Percentiles rank a stretch among this genome's conserved stretches.
Conservation (phyloP, 2,888 invertebrate species). For the Adela reaumurella region DNA sequence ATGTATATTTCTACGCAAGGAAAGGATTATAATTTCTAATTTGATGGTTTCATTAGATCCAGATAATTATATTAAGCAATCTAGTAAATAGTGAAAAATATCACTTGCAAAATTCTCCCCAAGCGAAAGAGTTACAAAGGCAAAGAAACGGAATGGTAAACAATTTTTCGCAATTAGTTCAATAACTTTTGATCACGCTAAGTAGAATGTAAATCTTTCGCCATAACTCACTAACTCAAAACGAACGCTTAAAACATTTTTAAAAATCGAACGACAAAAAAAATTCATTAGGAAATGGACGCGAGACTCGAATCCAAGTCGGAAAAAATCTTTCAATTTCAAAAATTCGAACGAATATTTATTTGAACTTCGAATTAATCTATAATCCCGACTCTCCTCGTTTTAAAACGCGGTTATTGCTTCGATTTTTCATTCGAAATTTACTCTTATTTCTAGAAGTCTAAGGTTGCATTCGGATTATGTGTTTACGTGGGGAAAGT, state of each 20-base stretch:
- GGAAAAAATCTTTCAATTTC: conserved; percentile 40
- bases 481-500: conserved; percentile 19
- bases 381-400: conserved; percentile 37
- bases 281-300: conserved; percentile 30
- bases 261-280: not conserved
- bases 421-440: conserved; percentile 15
- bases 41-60: too few species aligned
- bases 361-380: conserved; percentile 50
- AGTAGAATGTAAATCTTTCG: not conserved
- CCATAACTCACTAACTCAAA: not conserved
- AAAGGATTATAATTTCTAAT: too few species aligned
- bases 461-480: conserved; percentile 19
- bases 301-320: conserved; percentile 45
- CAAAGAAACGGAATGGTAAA: not conserved
- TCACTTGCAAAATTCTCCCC: too few species aligned
- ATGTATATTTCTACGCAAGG: too few species aligned
- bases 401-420: conserved; percentile 48
- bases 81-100: too few species aligned
- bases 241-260: not conserved
- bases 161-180: not conserved
- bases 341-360: conserved; percentile 48
- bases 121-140: not conserved
- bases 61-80: too few species aligned
- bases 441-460: conserved; percentile 14
- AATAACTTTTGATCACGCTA: not conserved